Evolutionary conservation across 2,888 invertebrate genomes (phyloP).

Genomic region (Xestobium rufovillosum): DNA sequence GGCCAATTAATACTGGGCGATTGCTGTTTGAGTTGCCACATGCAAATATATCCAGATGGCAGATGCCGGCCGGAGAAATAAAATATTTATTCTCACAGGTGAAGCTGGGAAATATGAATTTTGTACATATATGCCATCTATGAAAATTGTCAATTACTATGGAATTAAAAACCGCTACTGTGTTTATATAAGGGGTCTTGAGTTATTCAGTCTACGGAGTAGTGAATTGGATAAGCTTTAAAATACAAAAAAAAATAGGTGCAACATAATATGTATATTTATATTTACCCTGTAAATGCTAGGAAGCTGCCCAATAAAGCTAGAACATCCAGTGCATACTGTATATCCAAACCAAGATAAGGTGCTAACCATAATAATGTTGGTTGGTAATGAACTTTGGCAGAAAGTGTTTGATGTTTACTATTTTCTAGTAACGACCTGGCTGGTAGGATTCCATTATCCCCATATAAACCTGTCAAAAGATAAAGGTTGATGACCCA

Average conservation of each 20-base stretch:
- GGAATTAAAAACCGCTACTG: too few relatives aligned
- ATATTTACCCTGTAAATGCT: conserved; percentile 58
- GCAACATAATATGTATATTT: conserved; percentile 10
- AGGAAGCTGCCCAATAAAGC: conserved; percentile 55
- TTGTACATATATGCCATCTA: too few relatives aligned
- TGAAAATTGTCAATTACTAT: too few relatives aligned
- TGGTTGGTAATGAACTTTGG: conserved; percentile 55
- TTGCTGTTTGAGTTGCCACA: too few relatives aligned
- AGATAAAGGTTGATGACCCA: conserved; percentile 8
- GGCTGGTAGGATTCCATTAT: conserved; percentile 66
- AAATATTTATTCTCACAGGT: too few relatives aligned
- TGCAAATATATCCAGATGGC: too few relatives aligned
- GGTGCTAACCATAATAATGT: conserved; percentile 61
- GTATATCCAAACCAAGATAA: conserved; percentile 55
- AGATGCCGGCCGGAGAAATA: too few relatives aligned
- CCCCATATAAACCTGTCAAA: conserved; percentile 61
- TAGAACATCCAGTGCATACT: conserved; percentile 61
- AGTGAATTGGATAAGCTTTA: too few relatives aligned
- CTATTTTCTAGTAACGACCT: conserved; percentile 41
- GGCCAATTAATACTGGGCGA: too few relatives aligned
- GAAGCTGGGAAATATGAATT: too few relatives aligned
- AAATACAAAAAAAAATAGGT: conserved; percentile 3
- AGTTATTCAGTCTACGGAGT: too few relatives aligned
- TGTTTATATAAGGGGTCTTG: too few relatives aligned
- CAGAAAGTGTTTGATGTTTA: conserved; percentile 45